Base-by-base conservation (phyloP, 2,888 invertebrate species). In the Mantis religiosa region DNA sequence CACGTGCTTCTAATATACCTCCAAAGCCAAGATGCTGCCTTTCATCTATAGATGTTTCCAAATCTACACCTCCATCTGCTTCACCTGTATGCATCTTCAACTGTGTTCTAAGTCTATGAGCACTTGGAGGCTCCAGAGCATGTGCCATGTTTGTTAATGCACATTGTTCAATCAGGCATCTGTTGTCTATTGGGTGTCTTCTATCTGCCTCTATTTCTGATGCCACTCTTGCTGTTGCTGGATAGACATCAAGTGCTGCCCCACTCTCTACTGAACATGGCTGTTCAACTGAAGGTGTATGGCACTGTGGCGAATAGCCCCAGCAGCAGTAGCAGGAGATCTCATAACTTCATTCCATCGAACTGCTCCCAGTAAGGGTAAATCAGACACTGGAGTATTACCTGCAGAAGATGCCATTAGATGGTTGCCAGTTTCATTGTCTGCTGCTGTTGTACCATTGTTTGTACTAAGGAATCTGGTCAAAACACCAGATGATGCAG, bases 401-500 rank as follows among this genome's bases (percentile, higher is more conserved):
- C 25, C 3, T 71, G 54, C 54, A 15, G 20, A 20, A 6, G 54
- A 20, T 1, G 54, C 54, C 20, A 71, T 20, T 20, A 71, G 54
- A 20, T 71, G 54, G 54, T 4, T 54, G 54, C 54, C 54, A 14
- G 14, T 34, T 82, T 87, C 82, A 87, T 82, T 30, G 30, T 87
- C 87, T 82, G 87, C 87, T 54, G 87, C 82, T 41, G 82, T 41
- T 71, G 81, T 28, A n/a, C 87, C 87, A 41, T 82, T 87, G 41
- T 41, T 87, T 30, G 87, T 9, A 71, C 54, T 71, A 82, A 87
- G n/a, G 14, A 87, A 87, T 82, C 87, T 89, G 54, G 82, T 34
- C n/a, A 82, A 25, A 81, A 30, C 54, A n/a, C 81, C 27, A 87
- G 87, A 81, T 71, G 54, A 20, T 20, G 54, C 54, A 71, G 54